phyloP scores from a whole-genome alignment of 2,113 vertebrate genomes.

The Callocephalon fimbriatum region DNA sequence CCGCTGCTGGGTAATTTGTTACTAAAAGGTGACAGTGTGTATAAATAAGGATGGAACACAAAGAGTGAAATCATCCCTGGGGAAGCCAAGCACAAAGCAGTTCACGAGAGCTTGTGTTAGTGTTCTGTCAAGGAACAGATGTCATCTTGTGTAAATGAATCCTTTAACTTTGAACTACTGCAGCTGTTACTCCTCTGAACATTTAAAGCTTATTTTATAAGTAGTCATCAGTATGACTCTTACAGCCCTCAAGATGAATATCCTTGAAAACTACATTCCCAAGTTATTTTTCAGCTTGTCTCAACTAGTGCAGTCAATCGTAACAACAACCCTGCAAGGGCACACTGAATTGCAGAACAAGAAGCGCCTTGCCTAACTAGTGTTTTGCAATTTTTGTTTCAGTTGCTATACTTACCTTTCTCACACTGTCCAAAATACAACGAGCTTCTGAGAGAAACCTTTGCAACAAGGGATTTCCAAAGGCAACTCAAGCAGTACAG shows the following conservation, averaged over 20 bases:
- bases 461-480: conserved; percentile 29
- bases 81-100: conserved; percentile 22
- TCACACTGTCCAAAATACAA: conserved; percentile 61
- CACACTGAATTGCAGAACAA: not conserved
- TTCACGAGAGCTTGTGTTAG: not conserved
- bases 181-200: not conserved
- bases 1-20: not conserved
- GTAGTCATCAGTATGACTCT: conserved; percentile 25
- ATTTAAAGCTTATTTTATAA: not conserved
- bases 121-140: not conserved
- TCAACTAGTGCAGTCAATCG: not conserved
- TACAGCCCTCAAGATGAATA: not conserved
- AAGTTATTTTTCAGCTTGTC: conserved; percentile 1
- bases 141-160: not conserved
- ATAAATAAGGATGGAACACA: not conserved
- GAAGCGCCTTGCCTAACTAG: not conserved
- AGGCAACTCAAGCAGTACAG: conserved; percentile 46
- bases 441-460: conserved; percentile 54
- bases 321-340: not conserved
- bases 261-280: not conserved
- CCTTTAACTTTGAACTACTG: conserved; percentile 30
- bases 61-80: not conserved
- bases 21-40: not conserved
- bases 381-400: conserved; percentile 38
- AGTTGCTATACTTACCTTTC: conserved; percentile 67